Evolutionary conservation across 2,888 invertebrate genomes (phyloP).

Genomic region (Colostygia pectinataria): DNA sequence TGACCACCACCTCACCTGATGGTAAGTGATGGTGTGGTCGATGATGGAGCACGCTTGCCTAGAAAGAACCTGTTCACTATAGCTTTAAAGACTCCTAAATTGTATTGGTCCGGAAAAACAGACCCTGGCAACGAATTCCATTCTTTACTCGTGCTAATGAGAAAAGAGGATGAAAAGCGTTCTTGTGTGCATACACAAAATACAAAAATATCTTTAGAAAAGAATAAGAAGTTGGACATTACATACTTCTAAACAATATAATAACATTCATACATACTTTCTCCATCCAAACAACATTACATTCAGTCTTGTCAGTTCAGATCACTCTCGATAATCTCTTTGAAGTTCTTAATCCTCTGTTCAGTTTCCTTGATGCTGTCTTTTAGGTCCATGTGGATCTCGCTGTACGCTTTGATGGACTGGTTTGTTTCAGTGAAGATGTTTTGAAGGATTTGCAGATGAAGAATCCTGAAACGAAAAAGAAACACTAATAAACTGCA

Average conservation of each 20-base stretch:
- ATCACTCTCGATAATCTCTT: slow-evolving; percentile 63
- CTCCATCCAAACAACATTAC: background rate
- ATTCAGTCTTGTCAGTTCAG: slow-evolving; percentile 24
- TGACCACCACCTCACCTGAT: too few species aligned
- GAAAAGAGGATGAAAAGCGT: too few species aligned
- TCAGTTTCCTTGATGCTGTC: slow-evolving; percentile 67
- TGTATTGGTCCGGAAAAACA: too few species aligned
- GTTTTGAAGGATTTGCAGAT: slow-evolving; percentile 69
- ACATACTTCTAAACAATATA: background rate
- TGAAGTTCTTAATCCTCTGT: slow-evolving; percentile 59
- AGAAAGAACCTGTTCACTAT: too few species aligned
- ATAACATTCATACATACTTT: slow-evolving; percentile 7
- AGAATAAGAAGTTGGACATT: too few species aligned
- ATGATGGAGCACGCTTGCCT: too few species aligned
- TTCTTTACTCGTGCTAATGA: too few species aligned
- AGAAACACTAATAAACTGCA: too few species aligned
- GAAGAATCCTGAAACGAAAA: slow-evolving; percentile 59
- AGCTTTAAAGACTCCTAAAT: too few species aligned
- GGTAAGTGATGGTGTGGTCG: too few species aligned
- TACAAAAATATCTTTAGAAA: background rate
- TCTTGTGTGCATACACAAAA: too few species aligned
- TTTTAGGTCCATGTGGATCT: slow-evolving; percentile 71
- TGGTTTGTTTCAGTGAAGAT: slow-evolving; percentile 75
- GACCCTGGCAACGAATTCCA: too few species aligned
- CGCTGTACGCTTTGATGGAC: slow-evolving; percentile 70